These are phyloP conservation scores for Drosophila bocki DNA, from an alignment of 1,140 invertebrate genomes.

Conservation along the genomic window DNA sequence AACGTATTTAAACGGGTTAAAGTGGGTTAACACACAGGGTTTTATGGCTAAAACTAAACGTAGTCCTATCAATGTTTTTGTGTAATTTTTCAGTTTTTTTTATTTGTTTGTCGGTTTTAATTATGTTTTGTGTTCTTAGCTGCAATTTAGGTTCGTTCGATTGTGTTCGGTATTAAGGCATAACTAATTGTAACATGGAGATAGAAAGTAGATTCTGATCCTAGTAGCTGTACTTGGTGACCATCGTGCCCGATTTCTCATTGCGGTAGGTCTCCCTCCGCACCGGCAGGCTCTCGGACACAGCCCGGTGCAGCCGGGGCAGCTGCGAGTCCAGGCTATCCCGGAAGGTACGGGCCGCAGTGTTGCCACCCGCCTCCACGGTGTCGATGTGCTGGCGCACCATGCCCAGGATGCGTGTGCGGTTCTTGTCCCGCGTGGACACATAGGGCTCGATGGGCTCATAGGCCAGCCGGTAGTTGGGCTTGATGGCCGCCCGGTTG, in stretches of 20 bases:
- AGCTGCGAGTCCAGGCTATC: constrained; percentile 88
- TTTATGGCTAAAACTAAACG: constrained; percentile 29
- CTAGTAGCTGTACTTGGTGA: constrained; percentile 80
- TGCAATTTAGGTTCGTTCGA: constrained; percentile 31
- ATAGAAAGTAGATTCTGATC: neutral
- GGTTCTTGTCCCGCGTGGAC: constrained; percentile 87
- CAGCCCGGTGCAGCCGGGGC: constrained; percentile 87
- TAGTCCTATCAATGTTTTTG: constrained; percentile 26
- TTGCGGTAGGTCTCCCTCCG: constrained; percentile 80
- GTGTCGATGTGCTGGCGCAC: constrained; percentile 86
- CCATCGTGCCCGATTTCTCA: constrained; percentile 85
- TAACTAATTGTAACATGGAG: constrained; percentile 5
- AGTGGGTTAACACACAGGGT: constrained; percentile 44
- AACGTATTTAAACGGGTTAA: constrained; percentile 28
- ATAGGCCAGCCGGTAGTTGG: constrained; percentile 86
- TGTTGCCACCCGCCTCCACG: constrained; percentile 86
- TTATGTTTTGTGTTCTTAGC: constrained; percentile 22
- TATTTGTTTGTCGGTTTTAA: constrained; percentile 17
- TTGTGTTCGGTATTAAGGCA: constrained; percentile 16
- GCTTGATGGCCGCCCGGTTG: constrained; percentile 85
- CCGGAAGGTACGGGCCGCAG: constrained; percentile 86
- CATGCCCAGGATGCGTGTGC: constrained; percentile 86
- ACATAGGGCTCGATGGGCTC: constrained; percentile 88
- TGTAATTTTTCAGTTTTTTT: constrained; percentile 21
- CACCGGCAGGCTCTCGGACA: constrained; percentile 75